A percentile compares a stretch with the other conserved stretches of the same genome.
Conservation (phyloP, 2,113 vertebrate species). For the Todiramphus saurophagus region DNA sequence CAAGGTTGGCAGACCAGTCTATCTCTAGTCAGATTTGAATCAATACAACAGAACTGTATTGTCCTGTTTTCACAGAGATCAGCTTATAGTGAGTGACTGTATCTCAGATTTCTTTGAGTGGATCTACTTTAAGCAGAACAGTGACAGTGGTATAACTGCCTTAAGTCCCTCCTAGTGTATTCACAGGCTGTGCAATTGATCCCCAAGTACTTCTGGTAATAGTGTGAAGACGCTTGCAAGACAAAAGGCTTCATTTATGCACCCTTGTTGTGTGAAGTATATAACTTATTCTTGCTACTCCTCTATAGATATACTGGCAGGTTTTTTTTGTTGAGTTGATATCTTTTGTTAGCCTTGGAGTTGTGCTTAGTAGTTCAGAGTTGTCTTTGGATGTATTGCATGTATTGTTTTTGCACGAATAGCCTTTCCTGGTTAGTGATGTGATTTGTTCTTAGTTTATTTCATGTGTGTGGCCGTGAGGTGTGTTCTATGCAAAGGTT, state of each 20-base stretch:
- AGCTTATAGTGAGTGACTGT: not conserved
- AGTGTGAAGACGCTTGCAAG: not conserved
- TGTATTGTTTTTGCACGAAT: not conserved
- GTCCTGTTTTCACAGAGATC: not conserved
- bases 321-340: not conserved
- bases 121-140: not conserved
- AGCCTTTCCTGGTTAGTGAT: not conserved
- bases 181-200: not conserved
- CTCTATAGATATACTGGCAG: fast-evolving
- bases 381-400: not conserved
- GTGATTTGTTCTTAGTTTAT: not conserved
- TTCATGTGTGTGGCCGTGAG: not conserved
- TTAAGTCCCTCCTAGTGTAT: not conserved
- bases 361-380: not conserved
- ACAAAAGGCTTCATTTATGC: not conserved
- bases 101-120: not conserved
- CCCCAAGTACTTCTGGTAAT: not conserved
- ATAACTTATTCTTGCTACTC: not conserved
- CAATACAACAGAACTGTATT: not conserved
- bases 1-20: not conserved
- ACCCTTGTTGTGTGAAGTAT: not conserved
- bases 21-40: not conserved
- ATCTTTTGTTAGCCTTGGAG: not conserved
- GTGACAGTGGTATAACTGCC: not conserved
- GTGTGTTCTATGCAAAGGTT: not conserved